phyloP scores from a whole-genome alignment of 2,113 vertebrate genomes.

The Mungos mungo region DNA sequence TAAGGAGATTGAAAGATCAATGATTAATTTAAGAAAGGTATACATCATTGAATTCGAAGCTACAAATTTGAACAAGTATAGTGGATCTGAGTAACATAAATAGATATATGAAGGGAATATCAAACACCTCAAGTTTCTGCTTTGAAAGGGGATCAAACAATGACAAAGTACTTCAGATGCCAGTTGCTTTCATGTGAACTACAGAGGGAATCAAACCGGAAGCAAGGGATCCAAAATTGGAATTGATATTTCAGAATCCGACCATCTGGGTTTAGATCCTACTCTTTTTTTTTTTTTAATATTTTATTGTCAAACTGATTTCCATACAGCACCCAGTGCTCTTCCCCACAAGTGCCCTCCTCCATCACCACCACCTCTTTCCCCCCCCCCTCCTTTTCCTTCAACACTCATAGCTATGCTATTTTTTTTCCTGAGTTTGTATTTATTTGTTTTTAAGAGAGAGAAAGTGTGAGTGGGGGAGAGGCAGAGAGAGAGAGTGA shows the following conservation, averaged over 20 bases:
- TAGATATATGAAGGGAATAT: neutral
- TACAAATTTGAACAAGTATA: neutral
- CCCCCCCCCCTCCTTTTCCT: no score
- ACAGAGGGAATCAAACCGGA: neutral
- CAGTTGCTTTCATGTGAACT: neutral
- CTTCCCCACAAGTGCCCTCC: no score
- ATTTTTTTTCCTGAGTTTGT: neutral
- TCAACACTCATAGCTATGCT: neutral
- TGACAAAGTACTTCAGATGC: neutral
- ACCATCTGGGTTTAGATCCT: neutral
- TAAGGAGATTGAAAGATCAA: neutral
- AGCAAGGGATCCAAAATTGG: neutral
- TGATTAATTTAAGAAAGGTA: conserved; percentile 26
- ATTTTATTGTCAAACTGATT: no score
- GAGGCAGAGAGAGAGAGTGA: no score
- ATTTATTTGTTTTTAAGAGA: no score
- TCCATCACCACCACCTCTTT: no score
- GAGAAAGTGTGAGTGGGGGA: no score
- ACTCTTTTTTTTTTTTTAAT: neutral
- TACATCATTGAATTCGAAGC: conserved; percentile 1
- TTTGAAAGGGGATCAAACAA: neutral
- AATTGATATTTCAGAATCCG: neutral
- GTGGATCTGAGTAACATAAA: neutral
- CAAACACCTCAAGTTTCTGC: neutral
- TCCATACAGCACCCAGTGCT: no score